These are phyloP conservation scores for Percina caprodes DNA, from an alignment of 2,113 vertebrate species.

Conservation along the genomic window DNA sequence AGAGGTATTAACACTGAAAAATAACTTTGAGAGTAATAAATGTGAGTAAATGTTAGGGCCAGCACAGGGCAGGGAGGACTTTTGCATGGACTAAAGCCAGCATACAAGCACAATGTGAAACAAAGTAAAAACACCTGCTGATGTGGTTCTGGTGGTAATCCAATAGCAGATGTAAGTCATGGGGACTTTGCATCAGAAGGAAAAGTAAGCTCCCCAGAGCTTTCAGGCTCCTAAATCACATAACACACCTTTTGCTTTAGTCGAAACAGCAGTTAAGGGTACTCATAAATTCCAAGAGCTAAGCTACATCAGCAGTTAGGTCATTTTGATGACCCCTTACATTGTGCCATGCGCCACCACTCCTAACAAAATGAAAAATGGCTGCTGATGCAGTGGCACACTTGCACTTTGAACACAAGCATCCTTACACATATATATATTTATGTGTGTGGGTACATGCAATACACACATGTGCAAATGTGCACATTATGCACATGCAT, in stretches of 20 bases:
- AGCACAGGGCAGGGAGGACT: constrained; percentile 6
- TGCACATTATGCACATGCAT: not conserved
- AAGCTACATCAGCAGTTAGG: constrained; percentile 49
- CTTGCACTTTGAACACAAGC: constrained; percentile 11
- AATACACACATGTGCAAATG: constrained; percentile 9
- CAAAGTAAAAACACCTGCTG: constrained; percentile 67
- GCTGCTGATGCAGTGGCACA: constrained; percentile 1
- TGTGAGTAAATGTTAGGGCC: not conserved
- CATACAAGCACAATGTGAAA: constrained; percentile 41
- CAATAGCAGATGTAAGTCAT: constrained; percentile 65
- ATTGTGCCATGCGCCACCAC: constrained; percentile 29
- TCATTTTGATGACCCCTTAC: constrained; percentile 58
- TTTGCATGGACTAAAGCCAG: constrained; percentile 21
- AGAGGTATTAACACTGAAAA: constrained; percentile 20
- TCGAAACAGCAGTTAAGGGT: constrained; percentile 60
- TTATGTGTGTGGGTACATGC: not conserved
- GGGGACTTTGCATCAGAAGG: constrained; percentile 53
- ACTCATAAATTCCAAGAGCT: constrained; percentile 48
- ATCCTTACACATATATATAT: constrained; percentile 5
- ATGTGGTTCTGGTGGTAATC: constrained; percentile 58
- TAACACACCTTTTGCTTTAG: constrained; percentile 56
- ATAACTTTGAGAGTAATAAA: not conserved
- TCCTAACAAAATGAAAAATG: constrained; percentile 52
- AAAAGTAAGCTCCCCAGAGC: constrained; percentile 43
- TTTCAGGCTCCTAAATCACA: constrained; percentile 54